Evolutionary conservation across 2,888 invertebrate species (phyloP).

Genomic region (Pilophorus perplexus): DNA sequence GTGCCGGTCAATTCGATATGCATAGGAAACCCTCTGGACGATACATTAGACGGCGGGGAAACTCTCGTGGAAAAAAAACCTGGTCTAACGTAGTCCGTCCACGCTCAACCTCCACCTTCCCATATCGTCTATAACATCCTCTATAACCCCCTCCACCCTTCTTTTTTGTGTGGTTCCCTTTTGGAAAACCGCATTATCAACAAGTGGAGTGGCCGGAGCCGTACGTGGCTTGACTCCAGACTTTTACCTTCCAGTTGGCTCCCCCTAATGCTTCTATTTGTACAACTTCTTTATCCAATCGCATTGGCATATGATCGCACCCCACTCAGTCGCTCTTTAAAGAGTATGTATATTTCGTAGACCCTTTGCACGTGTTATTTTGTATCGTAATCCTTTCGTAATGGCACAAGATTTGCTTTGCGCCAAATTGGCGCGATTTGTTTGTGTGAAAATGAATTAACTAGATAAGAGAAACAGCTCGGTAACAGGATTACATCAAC

Average conservation of each 20-base stretch:
- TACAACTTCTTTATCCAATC: conserved; percentile 33
- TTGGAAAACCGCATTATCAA: conserved; percentile 33
- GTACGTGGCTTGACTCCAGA: conserved; percentile 23
- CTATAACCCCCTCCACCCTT: background rate
- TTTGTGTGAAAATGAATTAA: too few species aligned
- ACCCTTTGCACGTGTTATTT: too few species aligned
- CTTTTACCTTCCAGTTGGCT: conserved; percentile 11
- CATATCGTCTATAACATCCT: background rate
- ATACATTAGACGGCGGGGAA: background rate
- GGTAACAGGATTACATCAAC: too few species aligned
- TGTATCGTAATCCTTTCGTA: too few species aligned
- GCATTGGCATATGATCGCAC: conserved; percentile 31
- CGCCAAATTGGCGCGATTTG: too few species aligned
- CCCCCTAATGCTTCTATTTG: conserved; percentile 30
- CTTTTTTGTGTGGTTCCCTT: too few species aligned
- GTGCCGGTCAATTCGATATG: conserved; percentile 29
- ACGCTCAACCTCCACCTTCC: background rate
- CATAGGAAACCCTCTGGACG: background rate
- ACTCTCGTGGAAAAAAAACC: background rate
- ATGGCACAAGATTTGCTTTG: too few species aligned
- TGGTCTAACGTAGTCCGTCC: conserved; percentile 1
- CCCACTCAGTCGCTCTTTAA: too few species aligned
- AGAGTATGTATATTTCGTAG: too few species aligned
- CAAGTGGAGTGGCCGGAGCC: conserved; percentile 20
- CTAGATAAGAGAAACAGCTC: too few species aligned